These are phyloP conservation scores for Ceratosolen solmsi DNA, from an alignment of 1,140 invertebrate species.

Conservation along the genomic window DNA sequence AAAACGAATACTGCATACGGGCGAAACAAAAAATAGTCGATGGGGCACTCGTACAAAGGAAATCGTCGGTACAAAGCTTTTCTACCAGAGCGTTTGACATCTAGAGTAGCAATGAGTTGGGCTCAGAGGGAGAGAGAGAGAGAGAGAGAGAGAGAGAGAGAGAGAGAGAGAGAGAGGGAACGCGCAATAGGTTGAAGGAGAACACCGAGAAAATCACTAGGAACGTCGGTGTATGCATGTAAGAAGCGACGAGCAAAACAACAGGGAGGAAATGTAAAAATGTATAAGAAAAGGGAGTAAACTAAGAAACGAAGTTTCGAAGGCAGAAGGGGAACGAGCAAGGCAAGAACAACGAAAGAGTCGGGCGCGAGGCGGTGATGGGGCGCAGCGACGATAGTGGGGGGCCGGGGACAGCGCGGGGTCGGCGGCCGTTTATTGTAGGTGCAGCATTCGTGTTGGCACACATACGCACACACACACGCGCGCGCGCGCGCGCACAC, in stretches of 20 bases:
- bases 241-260: neutral
- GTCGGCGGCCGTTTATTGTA: constrained; percentile 62
- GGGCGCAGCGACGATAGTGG: neutral
- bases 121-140: neutral
- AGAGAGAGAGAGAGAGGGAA: no score
- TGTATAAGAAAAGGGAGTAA: constrained; percentile 27
- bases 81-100: neutral
- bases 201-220: neutral
- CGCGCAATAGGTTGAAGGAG: neutral
- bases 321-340: constrained; percentile 19
- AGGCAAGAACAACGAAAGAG: constrained; percentile 40
- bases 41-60: neutral
- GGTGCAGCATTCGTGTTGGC: constrained; percentile 54
- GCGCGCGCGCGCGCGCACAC: neutral
- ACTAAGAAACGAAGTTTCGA: constrained; percentile 10
- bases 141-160: neutral
- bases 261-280: constrained; percentile 36
- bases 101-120: neutral
- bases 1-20: neutral
- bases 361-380: neutral
- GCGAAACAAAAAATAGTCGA: neutral
- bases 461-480: neutral
- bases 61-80: neutral
- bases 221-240: neutral
- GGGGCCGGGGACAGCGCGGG: constrained; percentile 44